Evolutionary conservation across 2,888 invertebrate genomes (phyloP).

Genomic region (Eupelmus urozonus): DNA sequence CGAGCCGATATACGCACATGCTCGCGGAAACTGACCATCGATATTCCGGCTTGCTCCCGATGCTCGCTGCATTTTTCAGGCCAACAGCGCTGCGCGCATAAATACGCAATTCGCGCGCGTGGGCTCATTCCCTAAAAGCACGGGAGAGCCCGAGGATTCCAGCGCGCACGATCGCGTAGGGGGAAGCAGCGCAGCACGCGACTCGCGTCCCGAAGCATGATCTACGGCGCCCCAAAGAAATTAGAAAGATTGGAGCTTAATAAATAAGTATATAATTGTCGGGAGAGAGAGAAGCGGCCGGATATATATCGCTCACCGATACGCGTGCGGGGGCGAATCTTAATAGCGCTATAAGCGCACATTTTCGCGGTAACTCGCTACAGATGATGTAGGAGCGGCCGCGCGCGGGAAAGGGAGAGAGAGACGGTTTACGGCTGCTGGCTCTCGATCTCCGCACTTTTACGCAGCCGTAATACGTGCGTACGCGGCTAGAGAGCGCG

Average conservation of each 20-base stretch:
- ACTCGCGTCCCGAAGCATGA: constrained; percentile 7
- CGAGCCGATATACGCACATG: not conserved
- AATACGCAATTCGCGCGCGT: constrained; percentile 43
- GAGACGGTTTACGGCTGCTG: too few species aligned
- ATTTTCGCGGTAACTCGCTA: too few species aligned
- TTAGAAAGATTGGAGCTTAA: constrained; percentile 41
- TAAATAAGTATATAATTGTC: constrained; percentile 27
- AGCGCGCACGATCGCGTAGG: not conserved
- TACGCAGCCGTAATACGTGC: too few species aligned
- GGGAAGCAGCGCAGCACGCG: constrained; percentile 22
- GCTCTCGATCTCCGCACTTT: too few species aligned
- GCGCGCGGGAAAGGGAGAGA: too few species aligned
- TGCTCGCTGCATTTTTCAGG: constrained; percentile 31
- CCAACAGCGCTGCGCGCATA: not conserved
- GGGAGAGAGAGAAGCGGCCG: not conserved
- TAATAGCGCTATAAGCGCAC: too few species aligned
- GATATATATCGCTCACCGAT: not conserved
- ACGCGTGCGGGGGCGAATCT: not conserved
- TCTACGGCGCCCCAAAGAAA: constrained; percentile 10
- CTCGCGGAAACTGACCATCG: not conserved
- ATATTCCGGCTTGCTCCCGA: not conserved
- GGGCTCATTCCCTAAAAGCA: constrained; percentile 54
- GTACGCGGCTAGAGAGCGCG: too few species aligned
- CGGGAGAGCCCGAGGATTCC: not conserved
- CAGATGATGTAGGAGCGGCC: too few species aligned